These are phyloP conservation scores for Tachina grossa DNA, from an alignment of 2,888 invertebrate genomes.

Conservation along the genomic window DNA sequence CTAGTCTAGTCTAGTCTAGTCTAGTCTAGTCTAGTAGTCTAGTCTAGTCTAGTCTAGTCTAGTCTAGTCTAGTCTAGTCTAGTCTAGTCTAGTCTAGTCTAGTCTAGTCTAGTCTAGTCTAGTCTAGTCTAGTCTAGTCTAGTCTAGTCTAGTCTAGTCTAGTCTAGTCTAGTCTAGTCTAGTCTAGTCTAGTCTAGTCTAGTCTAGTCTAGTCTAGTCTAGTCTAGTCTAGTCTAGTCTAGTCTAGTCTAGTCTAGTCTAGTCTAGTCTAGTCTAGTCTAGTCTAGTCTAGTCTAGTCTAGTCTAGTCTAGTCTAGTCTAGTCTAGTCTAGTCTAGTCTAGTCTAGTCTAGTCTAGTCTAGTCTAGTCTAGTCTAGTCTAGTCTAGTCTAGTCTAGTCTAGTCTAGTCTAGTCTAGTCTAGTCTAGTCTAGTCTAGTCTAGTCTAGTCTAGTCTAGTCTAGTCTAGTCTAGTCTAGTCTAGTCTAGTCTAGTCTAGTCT, in stretches of 20 bases:
- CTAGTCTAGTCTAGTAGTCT: constrained; percentile 9
- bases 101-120: constrained; percentile 29
- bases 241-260: constrained; percentile 32
- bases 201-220: neutral
- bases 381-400: constrained; percentile 25
- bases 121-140: constrained; percentile 35
- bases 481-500: no score
- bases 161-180: no score
- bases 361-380: constrained; percentile 22
- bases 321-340: constrained; percentile 25
- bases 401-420: neutral
- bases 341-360: constrained; percentile 19
- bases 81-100: constrained; percentile 3
- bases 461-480: no score
- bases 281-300: neutral
- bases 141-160: neutral
- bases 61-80: constrained; percentile 1
- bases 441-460: no score
- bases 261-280: neutral
- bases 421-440: no score
- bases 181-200: no score
- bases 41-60: constrained; percentile 3
- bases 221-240: constrained; percentile 31
- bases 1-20: neutral
- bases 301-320: constrained; percentile 5